phyloP scores from a whole-genome alignment of 2,113 vertebrate species.

The Oreochromis tanganicae region DNA sequence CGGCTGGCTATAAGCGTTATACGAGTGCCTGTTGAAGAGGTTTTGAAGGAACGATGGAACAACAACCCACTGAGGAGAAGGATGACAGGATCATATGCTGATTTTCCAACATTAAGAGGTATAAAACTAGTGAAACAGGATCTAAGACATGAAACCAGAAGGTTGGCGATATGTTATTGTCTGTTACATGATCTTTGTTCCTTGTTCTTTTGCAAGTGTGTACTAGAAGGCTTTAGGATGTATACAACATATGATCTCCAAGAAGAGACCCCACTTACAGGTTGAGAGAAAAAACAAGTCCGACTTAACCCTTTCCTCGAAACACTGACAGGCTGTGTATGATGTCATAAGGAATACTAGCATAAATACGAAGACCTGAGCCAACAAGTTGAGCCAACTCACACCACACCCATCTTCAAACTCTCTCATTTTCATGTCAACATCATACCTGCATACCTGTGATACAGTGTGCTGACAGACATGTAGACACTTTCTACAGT shows the following conservation, averaged over 20 bases:
- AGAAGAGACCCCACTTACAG: neutral
- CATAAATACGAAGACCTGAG: neutral
- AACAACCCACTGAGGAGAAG: conserved; percentile 10
- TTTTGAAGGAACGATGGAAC: conserved; percentile 37
- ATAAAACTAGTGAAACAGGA: neutral
- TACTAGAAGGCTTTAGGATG: neutral
- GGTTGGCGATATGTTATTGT: neutral
- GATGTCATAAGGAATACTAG: neutral
- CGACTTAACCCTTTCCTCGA: neutral
- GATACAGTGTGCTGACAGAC: neutral
- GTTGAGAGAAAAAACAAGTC: neutral
- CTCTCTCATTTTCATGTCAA: neutral
- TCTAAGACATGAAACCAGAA: neutral
- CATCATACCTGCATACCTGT: neutral
- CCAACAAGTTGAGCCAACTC: neutral
- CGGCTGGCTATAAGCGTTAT: conserved; percentile 35
- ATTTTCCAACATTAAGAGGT: neutral
- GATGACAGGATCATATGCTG: neutral
- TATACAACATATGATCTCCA: neutral
- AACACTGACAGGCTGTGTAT: neutral
- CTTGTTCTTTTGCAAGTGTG: neutral
- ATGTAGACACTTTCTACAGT: neutral
- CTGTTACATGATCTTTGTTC: neutral
- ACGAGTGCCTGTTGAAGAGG: conserved; percentile 34
- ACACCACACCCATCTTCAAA: neutral